Evolutionary conservation across 1,140 invertebrate species (phyloP).

Genomic region (Acyrthosiphon pisum): DNA sequence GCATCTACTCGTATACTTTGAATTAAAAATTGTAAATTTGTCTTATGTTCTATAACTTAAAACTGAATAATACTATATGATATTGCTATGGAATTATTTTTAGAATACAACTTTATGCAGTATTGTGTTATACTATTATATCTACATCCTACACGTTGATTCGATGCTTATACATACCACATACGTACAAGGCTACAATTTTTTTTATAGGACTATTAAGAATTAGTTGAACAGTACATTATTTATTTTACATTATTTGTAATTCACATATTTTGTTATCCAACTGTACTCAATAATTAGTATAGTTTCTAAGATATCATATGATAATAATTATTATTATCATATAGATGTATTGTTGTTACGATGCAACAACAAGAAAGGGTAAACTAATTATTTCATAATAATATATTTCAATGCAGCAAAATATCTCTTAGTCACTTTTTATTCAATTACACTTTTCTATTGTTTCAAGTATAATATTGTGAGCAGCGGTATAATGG

Average conservation of each 20-base stretch:
- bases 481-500: neutral
- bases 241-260: neutral
- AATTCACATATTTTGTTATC: neutral
- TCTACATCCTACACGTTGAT: neutral
- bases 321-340: neutral
- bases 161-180: neutral
- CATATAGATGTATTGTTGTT: neutral
- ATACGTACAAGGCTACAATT: neutral
- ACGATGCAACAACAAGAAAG: neutral
- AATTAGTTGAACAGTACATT: neutral
- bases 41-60: neutral
- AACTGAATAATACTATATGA: too few species aligned
- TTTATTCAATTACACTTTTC: neutral
- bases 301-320: neutral
- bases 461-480: neutral
- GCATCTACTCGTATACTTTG: neutral
- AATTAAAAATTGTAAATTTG: neutral
- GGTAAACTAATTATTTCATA: neutral
- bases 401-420: neutral
- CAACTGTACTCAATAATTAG: neutral
- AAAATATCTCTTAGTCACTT: neutral
- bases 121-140: neutral
- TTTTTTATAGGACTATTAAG: neutral
- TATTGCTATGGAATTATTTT: neutral
- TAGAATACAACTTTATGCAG: neutral